Base-by-base conservation (phyloP, 1,140 invertebrate species). In the Coenobita brevimanus region DNA sequence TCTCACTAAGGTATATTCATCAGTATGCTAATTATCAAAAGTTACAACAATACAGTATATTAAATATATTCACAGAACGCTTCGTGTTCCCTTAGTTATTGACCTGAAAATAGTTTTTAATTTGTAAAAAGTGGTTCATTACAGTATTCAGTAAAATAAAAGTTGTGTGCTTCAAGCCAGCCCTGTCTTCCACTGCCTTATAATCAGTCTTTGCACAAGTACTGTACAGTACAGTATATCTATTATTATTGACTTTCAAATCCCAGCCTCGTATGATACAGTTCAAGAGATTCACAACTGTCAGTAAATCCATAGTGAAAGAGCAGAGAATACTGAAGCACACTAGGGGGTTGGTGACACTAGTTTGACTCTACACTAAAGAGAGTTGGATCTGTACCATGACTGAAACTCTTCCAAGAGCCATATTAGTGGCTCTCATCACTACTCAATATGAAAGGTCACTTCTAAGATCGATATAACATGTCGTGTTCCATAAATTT, bases 21-120 rank as follows among this genome's bases (percentile, higher is more conserved):
- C 80, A 30, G 38, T 50, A 82, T 27, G 67, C 80, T 69, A 82
- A 82, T 82, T 82, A 82, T 67, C 80, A 82, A 82, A 73, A 82
- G 69, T 82, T 82, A 82, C 64, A 76, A 76, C 73, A 82, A 43
- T 82, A 71, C 73, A 82, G 30, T 82, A 71, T 67, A 82, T 82
- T 43, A n/a, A 64, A 82, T 62, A 82, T 82, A 62, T 82, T 82
- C 64, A 82, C 80, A 82, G 21, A 71, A 64, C 62, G 67, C 2
- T 69, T 82, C 38, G 62, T 82, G 64, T 82, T 82, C 80, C 80
- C 64, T 82, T 82, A 75, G 41, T 75, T 33, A 82, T 71, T 67
- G 41, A 69, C 80, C 80, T 82, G 80, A 82, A 82, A 82, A 82
- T 82, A 71, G 60, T 67, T 82, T 24, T 43, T 69, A 82, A 82